Conservation (phyloP, 2,113 vertebrate species). For the Ptilorrhoa leucosticta region DNA sequence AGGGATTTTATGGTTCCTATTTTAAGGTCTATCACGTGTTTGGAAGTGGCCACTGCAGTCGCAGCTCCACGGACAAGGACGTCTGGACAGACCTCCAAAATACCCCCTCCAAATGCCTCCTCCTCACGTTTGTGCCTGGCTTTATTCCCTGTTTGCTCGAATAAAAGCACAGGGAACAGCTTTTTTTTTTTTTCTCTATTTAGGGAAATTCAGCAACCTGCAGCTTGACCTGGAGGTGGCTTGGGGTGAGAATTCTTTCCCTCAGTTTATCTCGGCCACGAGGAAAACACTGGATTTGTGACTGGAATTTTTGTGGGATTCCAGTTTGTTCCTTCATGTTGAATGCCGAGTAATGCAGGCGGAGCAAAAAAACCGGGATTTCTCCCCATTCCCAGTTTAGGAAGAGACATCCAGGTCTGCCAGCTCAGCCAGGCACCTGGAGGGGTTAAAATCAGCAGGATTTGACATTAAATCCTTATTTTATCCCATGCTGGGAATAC, state of each 20-base stretch:
- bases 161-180: background rate
- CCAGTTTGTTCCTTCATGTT: background rate
- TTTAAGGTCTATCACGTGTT: background rate
- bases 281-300: background rate
- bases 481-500: background rate
- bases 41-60: background rate
- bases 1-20: background rate
- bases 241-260: background rate
- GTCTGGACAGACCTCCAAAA: background rate
- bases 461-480: background rate
- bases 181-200: background rate
- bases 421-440: background rate
- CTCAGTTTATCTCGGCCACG: background rate
- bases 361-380: background rate
- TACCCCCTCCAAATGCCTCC: background rate
- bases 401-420: background rate
- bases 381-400: background rate
- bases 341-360: background rate
- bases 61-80: background rate
- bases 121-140: background rate
- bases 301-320: background rate
- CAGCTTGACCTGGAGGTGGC: background rate
- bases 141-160: background rate
- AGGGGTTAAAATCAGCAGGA: background rate
- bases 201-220: background rate